phyloP scores from a whole-genome alignment of 1,140 invertebrate genomes.

The Drosophila nannoptera region DNA sequence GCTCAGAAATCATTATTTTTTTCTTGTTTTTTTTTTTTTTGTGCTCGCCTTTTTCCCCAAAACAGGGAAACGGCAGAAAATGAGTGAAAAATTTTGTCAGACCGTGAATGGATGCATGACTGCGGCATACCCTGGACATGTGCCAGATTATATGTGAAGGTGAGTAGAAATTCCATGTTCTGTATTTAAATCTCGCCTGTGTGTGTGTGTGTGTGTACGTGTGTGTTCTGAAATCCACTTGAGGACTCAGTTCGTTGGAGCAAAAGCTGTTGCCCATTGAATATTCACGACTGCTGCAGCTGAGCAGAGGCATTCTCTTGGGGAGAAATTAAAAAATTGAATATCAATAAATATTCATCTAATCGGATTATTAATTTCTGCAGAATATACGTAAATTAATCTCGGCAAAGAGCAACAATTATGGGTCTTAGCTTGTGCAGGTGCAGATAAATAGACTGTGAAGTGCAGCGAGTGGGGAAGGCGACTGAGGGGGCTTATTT shows the following conservation, averaged over 20 bases:
- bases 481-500: too few relatives aligned
- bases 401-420: background rate
- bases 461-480: too few relatives aligned
- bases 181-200: too few relatives aligned
- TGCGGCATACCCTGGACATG: conserved; percentile 8
- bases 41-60: background rate
- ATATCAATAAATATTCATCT: background rate
- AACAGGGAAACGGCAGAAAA: conserved; percentile 2
- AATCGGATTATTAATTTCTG: background rate
- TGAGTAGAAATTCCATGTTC: too few relatives aligned
- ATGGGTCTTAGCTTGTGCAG: background rate
- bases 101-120: background rate
- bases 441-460: background rate
- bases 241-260: too few relatives aligned
- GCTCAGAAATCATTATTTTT: conserved; percentile 4
- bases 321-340: background rate
- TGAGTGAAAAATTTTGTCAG: background rate
- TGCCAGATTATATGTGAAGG: too few relatives aligned
- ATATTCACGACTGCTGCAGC: background rate
- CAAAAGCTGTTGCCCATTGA: too few relatives aligned
- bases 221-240: too few relatives aligned
- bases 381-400: background rate
- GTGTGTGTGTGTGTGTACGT: too few relatives aligned
- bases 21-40: conserved; percentile 4
- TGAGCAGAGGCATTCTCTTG: background rate